These are phyloP conservation scores for Montipora efflorescens DNA, from an alignment of 64 coral and sea anemone genomes.

Conservation along the genomic window DNA sequence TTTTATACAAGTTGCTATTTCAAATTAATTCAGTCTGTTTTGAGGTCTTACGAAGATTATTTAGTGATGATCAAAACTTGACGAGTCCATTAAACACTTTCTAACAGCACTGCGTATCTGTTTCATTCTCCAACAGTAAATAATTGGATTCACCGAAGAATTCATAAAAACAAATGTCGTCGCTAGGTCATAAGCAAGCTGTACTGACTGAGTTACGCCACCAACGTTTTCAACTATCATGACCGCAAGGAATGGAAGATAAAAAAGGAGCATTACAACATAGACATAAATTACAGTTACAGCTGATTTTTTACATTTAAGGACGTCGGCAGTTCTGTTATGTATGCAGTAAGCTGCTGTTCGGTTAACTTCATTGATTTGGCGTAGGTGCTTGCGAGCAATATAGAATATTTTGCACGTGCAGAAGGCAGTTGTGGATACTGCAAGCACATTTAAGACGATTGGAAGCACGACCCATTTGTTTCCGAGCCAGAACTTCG, in stretches of 20 bases:
- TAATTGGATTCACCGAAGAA: conserved; percentile 49
- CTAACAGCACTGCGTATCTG: conserved; percentile 10
- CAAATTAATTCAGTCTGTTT: no score
- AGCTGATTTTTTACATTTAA: conserved; percentile 26
- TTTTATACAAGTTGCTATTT: no score
- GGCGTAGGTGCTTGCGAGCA: conserved; percentile 36
- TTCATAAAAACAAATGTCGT: conserved; percentile 53
- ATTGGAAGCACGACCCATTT: not conserved
- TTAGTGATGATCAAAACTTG: no score
- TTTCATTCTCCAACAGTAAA: conserved; percentile 55
- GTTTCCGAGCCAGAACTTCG: not conserved
- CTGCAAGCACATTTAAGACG: not conserved
- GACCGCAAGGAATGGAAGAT: conserved; percentile 21
- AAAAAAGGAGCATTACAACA: conserved; percentile 25
- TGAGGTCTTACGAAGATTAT: no score
- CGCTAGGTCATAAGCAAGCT: conserved; percentile 34
- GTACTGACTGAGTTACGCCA: conserved; percentile 1
- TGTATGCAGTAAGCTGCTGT: not conserved
- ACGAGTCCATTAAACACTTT: not conserved
- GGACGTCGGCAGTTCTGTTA: not conserved
- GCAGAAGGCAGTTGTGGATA: not conserved
- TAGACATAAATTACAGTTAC: conserved; percentile 19
- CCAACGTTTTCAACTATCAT: conserved; percentile 39
- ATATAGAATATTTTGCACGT: conserved; percentile 2
- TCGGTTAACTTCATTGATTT: conserved; percentile 13